A percentile compares a stretch with the other conserved stretches of the same genome.
Evolutionary conservation across 2,113 vertebrate genomes (phyloP).

Genomic region (Ceratotherium simum): DNA sequence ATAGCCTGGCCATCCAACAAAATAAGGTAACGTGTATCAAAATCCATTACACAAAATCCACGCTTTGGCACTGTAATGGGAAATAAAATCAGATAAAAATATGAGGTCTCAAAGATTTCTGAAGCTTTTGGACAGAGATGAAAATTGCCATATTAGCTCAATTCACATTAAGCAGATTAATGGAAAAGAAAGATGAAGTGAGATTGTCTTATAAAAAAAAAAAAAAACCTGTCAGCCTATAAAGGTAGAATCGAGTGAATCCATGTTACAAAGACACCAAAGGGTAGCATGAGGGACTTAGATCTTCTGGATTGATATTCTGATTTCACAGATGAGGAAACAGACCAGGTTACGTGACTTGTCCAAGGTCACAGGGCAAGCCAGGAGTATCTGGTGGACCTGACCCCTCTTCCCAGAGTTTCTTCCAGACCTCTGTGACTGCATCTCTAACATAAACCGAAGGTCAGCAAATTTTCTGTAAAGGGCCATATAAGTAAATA

Average conservation of each 20-base stretch:
- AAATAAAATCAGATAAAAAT: slow-evolving; percentile 18
- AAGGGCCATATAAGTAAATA: background rate
- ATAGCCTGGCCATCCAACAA: slow-evolving; percentile 16
- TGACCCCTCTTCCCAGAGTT: background rate
- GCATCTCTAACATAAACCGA: background rate
- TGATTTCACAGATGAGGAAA: background rate
- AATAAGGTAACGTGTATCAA: background rate
- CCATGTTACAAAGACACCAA: background rate
- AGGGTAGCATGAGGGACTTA: background rate
- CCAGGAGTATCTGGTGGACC: background rate
- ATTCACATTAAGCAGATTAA: background rate
- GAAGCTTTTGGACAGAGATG: background rate
- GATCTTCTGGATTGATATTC: background rate
- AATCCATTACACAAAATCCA: background rate
- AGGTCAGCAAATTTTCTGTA: background rate
- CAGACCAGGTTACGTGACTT: background rate
- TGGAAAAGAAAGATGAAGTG: slow-evolving; percentile 28
- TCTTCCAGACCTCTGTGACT: background rate
- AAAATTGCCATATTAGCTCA: background rate
- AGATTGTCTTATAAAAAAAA: background rate
- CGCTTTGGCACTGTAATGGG: background rate
- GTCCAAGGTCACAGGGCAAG: background rate
- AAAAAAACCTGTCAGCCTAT: background rate
- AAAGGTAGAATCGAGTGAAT: background rate
- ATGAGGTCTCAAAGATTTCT: background rate